Conservation (phyloP, 1,140 invertebrate genomes). For the Dufourea novaeangliae region DNA sequence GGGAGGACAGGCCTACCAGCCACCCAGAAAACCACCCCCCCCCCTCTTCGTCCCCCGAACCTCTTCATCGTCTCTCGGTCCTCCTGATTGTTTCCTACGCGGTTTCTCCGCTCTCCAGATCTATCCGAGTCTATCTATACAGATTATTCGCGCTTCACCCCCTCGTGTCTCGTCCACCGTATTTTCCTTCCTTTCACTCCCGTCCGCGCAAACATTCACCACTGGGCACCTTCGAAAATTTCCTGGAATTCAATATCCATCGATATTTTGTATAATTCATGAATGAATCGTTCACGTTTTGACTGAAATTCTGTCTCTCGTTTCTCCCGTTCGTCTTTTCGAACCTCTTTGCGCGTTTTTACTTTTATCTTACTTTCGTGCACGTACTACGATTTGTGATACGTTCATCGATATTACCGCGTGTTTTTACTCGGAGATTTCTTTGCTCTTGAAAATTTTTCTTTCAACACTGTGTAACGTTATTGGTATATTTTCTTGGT, state of each 20-base stretch:
- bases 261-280: slow-evolving; percentile 79
- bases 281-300: slow-evolving; percentile 75
- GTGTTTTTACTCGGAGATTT: too few species aligned
- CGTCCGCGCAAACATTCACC: slow-evolving; percentile 54
- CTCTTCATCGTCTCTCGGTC: slow-evolving; percentile 66
- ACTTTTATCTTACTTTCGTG: not conserved
- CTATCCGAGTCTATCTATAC: slow-evolving; percentile 23
- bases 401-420: too few species aligned
- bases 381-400: too few species aligned
- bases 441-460: too few species aligned
- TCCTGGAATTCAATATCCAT: slow-evolving; percentile 78
- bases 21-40: slow-evolving; percentile 69
- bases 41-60: slow-evolving; percentile 65
- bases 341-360: not conserved
- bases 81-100: slow-evolving; percentile 78
- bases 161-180: slow-evolving; percentile 28
- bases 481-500: too few species aligned
- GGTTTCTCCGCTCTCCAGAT: slow-evolving; percentile 69
- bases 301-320: slow-evolving; percentile 28
- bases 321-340: not conserved
- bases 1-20: slow-evolving; percentile 76
- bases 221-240: slow-evolving; percentile 70
- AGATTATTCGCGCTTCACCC: slow-evolving; percentile 37
- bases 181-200: slow-evolving; percentile 39
- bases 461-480: too few species aligned